phyloP scores from a whole-genome alignment of 2,113 vertebrate genomes.

The Malurus cyaneus region DNA sequence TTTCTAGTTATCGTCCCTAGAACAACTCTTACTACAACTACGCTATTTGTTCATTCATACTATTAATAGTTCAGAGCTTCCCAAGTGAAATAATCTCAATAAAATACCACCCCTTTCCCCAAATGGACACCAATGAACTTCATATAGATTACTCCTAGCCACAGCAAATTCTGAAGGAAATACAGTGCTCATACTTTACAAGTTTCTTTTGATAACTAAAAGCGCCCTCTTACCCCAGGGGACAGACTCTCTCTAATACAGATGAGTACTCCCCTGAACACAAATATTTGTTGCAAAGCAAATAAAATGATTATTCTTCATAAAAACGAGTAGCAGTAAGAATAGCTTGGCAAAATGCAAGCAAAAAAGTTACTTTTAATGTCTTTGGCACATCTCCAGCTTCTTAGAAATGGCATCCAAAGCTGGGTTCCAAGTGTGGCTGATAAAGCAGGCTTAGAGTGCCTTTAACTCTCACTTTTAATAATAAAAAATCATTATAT shows the following conservation, averaged over 20 bases:
- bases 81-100: constrained; percentile 20
- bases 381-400: neutral
- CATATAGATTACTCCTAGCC: neutral
- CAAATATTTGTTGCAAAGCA: constrained; percentile 11
- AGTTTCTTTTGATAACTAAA: neutral
- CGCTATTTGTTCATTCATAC: neutral
- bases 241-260: neutral
- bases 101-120: neutral
- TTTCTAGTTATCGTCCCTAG: neutral
- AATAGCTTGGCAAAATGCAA: constrained; percentile 1
- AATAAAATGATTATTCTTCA: constrained; percentile 29
- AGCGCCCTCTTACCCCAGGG: neutral
- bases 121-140: neutral
- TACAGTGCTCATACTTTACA: neutral
- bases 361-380: constrained; percentile 11
- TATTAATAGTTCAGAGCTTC: neutral
- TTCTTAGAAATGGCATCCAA: constrained; percentile 36
- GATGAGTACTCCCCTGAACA: neutral
- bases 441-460: constrained; percentile 57
- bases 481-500: constrained; percentile 59
- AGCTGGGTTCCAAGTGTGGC: neutral
- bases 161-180: neutral
- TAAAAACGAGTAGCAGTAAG: neutral
- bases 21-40: neutral
- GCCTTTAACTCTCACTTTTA: constrained; percentile 54